phyloP scores from a whole-genome alignment of 2,888 invertebrate species.

The Lottia scabra region DNA sequence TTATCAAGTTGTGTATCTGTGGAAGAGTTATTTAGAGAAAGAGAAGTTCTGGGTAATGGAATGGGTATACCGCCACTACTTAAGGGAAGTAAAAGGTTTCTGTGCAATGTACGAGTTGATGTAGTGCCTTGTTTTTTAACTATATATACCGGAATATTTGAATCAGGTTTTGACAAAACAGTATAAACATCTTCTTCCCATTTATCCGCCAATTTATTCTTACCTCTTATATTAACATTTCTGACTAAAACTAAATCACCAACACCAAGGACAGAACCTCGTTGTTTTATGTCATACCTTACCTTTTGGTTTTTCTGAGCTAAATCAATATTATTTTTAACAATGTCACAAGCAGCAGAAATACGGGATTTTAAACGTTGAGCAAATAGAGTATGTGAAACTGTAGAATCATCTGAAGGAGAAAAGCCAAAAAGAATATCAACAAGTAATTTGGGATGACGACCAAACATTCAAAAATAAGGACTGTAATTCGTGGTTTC shows the following conservation, averaged over 20 bases:
- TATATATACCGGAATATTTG: too few species aligned
- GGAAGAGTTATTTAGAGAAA: too few species aligned
- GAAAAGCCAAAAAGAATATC: constrained; percentile 23
- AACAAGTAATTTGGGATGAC: constrained; percentile 28
- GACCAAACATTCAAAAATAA: constrained; percentile 29
- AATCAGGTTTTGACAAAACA: too few species aligned
- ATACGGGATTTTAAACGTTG: not conserved
- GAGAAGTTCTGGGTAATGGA: too few species aligned
- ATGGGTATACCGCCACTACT: too few species aligned
- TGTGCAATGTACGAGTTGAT: too few species aligned
- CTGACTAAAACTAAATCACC: constrained; percentile 16
- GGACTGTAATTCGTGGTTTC: constrained; percentile 25
- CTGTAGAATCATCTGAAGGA: not conserved
- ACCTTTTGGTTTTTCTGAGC: constrained; percentile 6
- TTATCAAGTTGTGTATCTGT: too few species aligned
- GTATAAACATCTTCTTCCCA: too few species aligned
- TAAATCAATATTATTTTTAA: not conserved
- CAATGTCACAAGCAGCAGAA: constrained; percentile 3
- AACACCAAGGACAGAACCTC: constrained; percentile 3
- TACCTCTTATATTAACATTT: not conserved
- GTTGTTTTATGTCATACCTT: constrained; percentile 10
- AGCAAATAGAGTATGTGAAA: constrained; percentile 3
- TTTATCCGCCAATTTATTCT: too few species aligned
- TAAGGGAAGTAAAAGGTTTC: too few species aligned
- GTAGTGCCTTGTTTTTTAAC: too few species aligned